Base-by-base conservation (phyloP, 2,888 invertebrate genomes). In the Drosophila dives region DNA sequence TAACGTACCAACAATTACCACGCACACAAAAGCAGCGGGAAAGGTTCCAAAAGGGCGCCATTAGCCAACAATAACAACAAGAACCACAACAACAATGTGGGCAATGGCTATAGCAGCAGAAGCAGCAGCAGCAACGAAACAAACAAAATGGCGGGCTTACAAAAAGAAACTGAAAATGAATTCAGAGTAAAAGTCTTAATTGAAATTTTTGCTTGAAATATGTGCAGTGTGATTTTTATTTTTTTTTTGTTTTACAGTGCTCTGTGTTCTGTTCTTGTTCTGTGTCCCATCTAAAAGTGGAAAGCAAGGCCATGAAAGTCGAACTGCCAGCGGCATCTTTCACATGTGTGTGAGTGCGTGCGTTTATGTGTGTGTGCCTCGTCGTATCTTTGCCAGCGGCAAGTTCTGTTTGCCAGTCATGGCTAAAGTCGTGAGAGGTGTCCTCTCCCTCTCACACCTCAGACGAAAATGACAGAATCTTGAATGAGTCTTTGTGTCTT, bases 201-300 rank as follows among this genome's bases (percentile, higher is more conserved):
- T 89, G 91, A 89, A 89, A 90, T 88, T 90, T 90, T 86, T 90
- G 77, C 86, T 77, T 75, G 75, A 77, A 89, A 85, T 83, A 80
- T 88, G 80, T 86, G 68, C 85, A 72, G 56, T 64, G 75, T 71
- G 81, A 81, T 81, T 79, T 79, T 78, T 77, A 26, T 36, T 32
- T 12, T 51, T 23, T 20, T 34, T 20, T 34, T 5, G 3, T 45
- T 48, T 26, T 38, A 15, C 11, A n/a, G n/a, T 49, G 26, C 15
- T 40, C 12, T 12, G 58, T 33, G 32, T 42, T 36, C 42, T 20
- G 56, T 48, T 23, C 54, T 26, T 53, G 42, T 26, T 15, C 64
- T 70, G 45, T 68, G 61, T 68, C 72, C 54, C 75, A 81, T 72
- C 88, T 83, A 90, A 88, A 87, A 84, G 72, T 80, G 64, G 65